Base-by-base conservation (phyloP, 2,888 invertebrate species). In the Gymnocheta viridis region DNA sequence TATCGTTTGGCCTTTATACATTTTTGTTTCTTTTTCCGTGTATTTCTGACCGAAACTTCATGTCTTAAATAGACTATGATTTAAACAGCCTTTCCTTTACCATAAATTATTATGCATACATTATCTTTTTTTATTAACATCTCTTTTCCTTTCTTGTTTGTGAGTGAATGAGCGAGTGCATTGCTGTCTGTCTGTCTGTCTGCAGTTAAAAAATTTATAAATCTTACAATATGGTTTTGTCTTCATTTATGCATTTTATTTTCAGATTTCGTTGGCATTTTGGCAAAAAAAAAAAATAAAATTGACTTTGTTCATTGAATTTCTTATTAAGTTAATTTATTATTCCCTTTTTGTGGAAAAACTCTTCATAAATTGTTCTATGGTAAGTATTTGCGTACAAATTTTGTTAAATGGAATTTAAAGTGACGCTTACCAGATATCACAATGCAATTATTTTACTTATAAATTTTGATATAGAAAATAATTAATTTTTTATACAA, bases 81-180 rank as follows among this genome's bases (percentile, higher is more conserved):
- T 54, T 54, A 24, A 54, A 29, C 54, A 54, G 29, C n/a, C 29
- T 27, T 54, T n/a, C n/a, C 29, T 27, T 54, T n/a, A 29, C 29
- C 54, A 29, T 54, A 29, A 54, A 54, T 54, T 54, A 54, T 54
- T 29, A 29, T 29, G 54, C 27, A 29, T 29, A 58, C 35, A 58
- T 58, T 58, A 35, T 27, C 14, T 24, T n/a, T 54, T 27, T 27
- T 7, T 54, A 54, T 54, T 1, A 27, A 54, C n/a, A 54, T 27
- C 14, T 54, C 27, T 54, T 29, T 29, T 54, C 29, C 5, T 54
- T 54, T 29, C n/a, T 54, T 54, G 27, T 24, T 24, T 51, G 22
- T 12, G 12, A 51, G 22, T 54, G 27, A 51, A 10, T 4, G 27
- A 24, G 3, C 12, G 5, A 54, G 54, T 54, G 2, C 54, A 4